phyloP scores from a whole-genome alignment of 2,113 vertebrate species.

The Sprattus sprattus region DNA sequence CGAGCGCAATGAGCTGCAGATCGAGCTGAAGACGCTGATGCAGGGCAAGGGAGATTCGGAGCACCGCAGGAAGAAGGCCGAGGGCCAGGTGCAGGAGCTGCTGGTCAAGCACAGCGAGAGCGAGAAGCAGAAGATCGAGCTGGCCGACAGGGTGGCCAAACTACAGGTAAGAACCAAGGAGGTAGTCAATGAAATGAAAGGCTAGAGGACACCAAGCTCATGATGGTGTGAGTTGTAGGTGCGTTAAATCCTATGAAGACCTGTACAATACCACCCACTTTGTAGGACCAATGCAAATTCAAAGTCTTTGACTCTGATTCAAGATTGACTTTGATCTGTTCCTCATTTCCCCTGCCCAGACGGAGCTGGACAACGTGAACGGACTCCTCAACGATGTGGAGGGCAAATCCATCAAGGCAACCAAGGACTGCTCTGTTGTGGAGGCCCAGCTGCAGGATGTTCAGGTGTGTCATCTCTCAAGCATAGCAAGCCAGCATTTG shows the following conservation, averaged over 20 bases:
- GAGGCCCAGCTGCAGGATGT: slow-evolving; percentile 95
- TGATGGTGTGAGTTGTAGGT: background rate
- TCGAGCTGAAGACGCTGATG: slow-evolving; percentile 86
- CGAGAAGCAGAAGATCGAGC: slow-evolving; percentile 80
- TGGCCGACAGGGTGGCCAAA: slow-evolving; percentile 81
- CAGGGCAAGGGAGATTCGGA: slow-evolving; percentile 90
- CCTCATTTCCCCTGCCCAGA: slow-evolving; percentile 61
- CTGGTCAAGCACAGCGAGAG: slow-evolving; percentile 87
- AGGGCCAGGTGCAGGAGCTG: slow-evolving; percentile 86
- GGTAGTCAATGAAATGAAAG: background rate
- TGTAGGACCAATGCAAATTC: background rate
- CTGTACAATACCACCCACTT: too few species aligned
- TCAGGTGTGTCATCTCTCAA: slow-evolving; percentile 73
- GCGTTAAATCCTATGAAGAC: too few species aligned
- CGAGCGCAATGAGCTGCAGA: slow-evolving; percentile 87
- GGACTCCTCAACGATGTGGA: slow-evolving; percentile 84
- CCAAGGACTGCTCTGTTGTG: slow-evolving; percentile 87
- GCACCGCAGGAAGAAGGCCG: slow-evolving; percentile 91
- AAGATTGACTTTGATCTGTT: background rate
- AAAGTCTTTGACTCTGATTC: background rate
- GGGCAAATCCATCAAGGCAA: slow-evolving; percentile 90
- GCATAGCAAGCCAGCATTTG: background rate
- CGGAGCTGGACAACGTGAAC: slow-evolving; percentile 85
- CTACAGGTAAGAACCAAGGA: slow-evolving; percentile 78
- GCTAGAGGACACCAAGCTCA: background rate